Percentiles rank a stretch among this genome's conserved stretches.
These are phyloP conservation scores for Archaeoteleia sp. DNA, from an alignment of 2,888 invertebrate species.

Conservation along the genomic window DNA sequence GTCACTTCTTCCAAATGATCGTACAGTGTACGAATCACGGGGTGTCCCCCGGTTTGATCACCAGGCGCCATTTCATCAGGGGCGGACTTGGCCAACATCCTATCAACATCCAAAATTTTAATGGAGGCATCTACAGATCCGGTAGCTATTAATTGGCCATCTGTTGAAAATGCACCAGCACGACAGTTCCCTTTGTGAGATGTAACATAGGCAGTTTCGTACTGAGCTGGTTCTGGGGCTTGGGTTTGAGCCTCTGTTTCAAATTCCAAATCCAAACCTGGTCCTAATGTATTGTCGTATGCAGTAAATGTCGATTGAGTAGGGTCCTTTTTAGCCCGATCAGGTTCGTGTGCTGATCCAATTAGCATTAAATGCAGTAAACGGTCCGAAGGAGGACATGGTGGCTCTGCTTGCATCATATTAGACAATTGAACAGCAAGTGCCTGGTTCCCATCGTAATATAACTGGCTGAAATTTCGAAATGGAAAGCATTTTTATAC, in stretches of 20 bases:
- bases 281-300: constrained; percentile 80
- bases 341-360: constrained; percentile 90
- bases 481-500: too few relatives aligned
- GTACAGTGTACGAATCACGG: constrained; percentile 97
- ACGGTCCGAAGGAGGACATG: constrained; percentile 95
- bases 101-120: constrained; percentile 99
- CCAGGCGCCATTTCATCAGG: constrained; percentile 90
- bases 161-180: constrained; percentile 95
- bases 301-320: constrained; percentile 77
- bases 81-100: constrained; percentile 98
- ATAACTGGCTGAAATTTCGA: constrained; percentile 86
- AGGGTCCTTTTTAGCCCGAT: constrained; percentile 79
- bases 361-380: constrained; percentile 89
- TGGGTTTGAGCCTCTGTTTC: constrained; percentile 95
- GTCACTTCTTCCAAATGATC: constrained; percentile 99
- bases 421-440: constrained; percentile 90
- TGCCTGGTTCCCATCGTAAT: constrained; percentile 97
- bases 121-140: constrained; percentile 99
- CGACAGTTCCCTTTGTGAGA: constrained; percentile 98
- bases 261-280: constrained; percentile 93
- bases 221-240: constrained; percentile 97
- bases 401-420: constrained; percentile 89
- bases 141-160: constrained; percentile 97
- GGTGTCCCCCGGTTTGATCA: constrained; percentile 94
- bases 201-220: constrained; percentile 99